Base-by-base conservation (phyloP, 1,140 invertebrate genomes). In the Dendrolimus kikuchii region DNA sequence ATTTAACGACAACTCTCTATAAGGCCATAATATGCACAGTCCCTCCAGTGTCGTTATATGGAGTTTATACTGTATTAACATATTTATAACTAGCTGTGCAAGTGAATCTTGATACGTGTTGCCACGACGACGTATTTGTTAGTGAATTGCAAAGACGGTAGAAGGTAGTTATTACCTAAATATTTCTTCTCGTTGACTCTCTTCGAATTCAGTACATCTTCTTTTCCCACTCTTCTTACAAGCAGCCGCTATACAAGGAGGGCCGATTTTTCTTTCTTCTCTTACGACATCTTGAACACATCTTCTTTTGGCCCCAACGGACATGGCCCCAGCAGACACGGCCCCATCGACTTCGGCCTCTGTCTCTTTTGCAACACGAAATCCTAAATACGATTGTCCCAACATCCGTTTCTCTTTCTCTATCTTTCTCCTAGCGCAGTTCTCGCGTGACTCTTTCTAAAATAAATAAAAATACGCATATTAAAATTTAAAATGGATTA, bases 401-500 rank as follows among this genome's bases (percentile, higher is more conserved):
- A 64, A 60, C 74, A 77, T 79, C 2, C 76, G 48, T 53, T 75
- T 75, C n/a, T 69, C 53, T 41, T 77, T 77, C 49, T 73, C 72
- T 59, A 60, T 59, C 57, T 51, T 65, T 36, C 71, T 57, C 9
- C 53, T 47, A 49, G 69, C 66, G 0, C 63, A 57, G 57, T 70
- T 73, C 4, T 64, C 40, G 6, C 54, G 53, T 0, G 62, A 39
- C 44, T 72, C 63, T 46, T 62, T 68, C 46, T 68, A 66, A 68
- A 71, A 53, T 40, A 69, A 74, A 40, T 55, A 64, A n/a, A 8
- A 50, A n/a, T 5, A 38, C 5, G 8, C 7, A 39, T 6, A n/a
- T 38, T 7, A n/a, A 49, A 8, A 49, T 38, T 1, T 23, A 23
- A 23, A 1, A 23, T 23, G 23, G 3, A 23, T 23, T 23, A 23